phyloP scores from a whole-genome alignment of 2,888 invertebrate genomes.

The Mactromeris polynyma region DNA sequence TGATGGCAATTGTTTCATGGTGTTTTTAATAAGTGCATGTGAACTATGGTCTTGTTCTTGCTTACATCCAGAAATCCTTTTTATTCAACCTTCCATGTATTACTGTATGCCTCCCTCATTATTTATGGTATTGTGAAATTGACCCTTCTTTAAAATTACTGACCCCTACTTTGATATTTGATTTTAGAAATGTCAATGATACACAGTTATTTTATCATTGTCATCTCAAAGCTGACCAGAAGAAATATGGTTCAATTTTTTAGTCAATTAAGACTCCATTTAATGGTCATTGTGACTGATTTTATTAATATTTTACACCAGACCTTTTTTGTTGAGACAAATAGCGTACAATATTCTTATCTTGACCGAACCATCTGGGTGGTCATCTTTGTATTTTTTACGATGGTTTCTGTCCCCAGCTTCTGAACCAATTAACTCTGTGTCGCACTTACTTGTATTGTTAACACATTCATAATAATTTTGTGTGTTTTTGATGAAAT shows the following conservation, averaged over 20 bases:
- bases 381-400: conserved; percentile 1
- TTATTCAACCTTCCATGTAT: background rate
- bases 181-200: background rate
- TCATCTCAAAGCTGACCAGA: background rate
- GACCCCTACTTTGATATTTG: conserved; percentile 17
- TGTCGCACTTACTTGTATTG: background rate
- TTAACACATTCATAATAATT: background rate
- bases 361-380: background rate
- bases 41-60: too few relatives aligned
- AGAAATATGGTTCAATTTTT: background rate
- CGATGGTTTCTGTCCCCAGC: background rate
- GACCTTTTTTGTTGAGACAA: background rate
- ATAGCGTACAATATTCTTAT: background rate
- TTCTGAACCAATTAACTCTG: background rate
- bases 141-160: conserved; percentile 1
- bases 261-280: background rate
- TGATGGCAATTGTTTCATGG: too few relatives aligned
- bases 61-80: too few relatives aligned
- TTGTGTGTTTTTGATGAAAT: background rate
- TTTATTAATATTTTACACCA: conserved; percentile 1
- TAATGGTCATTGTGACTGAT: background rate
- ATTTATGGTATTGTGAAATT: background rate
- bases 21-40: too few relatives aligned
- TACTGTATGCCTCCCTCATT: background rate
- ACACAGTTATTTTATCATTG: background rate